phyloP scores from a whole-genome alignment of 2,888 invertebrate genomes.

The Hybos culiciformis region DNA sequence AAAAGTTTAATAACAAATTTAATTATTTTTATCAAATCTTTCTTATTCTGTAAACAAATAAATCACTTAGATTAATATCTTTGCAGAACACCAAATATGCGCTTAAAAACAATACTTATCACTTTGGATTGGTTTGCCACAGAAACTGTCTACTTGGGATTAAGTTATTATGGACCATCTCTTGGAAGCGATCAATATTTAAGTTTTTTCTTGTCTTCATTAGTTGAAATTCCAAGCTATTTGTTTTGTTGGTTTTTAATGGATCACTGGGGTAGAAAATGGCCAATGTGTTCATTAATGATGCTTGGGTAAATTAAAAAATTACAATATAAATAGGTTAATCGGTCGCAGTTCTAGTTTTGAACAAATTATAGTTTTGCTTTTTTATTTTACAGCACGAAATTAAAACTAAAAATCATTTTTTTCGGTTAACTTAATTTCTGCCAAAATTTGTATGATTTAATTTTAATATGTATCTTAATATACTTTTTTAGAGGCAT shows the following conservation, averaged over 20 bases:
- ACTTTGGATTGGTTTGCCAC: slow-evolving; percentile 87
- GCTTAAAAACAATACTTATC: slow-evolving; percentile 71
- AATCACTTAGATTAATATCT: neutral
- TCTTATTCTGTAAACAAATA: neutral
- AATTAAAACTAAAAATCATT: slow-evolving; percentile 45
- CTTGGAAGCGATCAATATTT: slow-evolving; percentile 77
- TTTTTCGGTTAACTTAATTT: slow-evolving; percentile 54
- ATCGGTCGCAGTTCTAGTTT: no score
- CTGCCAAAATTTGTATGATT: neutral
- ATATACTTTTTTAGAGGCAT: slow-evolving; percentile 49
- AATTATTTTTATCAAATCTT: neutral
- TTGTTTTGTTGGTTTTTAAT: slow-evolving; percentile 77
- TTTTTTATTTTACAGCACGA: no score
- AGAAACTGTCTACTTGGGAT: slow-evolving; percentile 81
- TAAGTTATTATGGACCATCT: slow-evolving; percentile 83
- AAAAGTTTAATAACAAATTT: neutral
- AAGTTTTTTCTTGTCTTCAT: slow-evolving; percentile 74
- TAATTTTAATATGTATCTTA: neutral
- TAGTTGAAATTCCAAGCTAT: slow-evolving; percentile 82
- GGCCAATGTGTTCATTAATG: slow-evolving; percentile 80
- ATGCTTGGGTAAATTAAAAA: slow-evolving; percentile 56
- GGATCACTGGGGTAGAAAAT: slow-evolving; percentile 75
- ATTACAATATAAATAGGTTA: neutral
- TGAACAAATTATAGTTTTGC: no score
- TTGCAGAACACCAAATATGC: slow-evolving; percentile 68